Evolutionary conservation across 2,888 invertebrate species (phyloP).

Genomic region (Allophyes oxyacanthae): DNA sequence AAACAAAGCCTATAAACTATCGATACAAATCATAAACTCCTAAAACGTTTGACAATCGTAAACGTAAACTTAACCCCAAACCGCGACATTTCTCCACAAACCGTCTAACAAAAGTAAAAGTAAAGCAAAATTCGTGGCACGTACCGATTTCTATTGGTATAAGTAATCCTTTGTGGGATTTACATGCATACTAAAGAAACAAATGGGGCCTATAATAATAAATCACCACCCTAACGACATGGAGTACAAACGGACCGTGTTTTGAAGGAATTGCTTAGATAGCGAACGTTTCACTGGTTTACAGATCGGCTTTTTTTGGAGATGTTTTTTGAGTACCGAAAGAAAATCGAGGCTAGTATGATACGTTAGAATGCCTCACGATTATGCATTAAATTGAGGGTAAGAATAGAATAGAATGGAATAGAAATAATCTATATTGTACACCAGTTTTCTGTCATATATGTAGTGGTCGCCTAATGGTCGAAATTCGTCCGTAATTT

Average conservation of each 20-base stretch:
- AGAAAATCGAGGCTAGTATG: not conserved
- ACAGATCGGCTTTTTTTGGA: conserved; percentile 15
- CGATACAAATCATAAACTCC: not conserved
- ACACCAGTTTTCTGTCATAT: too few species aligned
- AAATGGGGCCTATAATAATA: conserved; percentile 71
- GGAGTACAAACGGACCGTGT: conserved; percentile 66
- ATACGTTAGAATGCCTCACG: too few species aligned
- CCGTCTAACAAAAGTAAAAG: conserved; percentile 25
- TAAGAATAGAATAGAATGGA: too few species aligned
- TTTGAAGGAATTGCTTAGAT: conserved; percentile 64
- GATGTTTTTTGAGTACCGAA: not conserved
- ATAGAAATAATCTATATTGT: too few species aligned
- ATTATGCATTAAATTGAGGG: too few species aligned
- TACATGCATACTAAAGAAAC: conserved; percentile 63
- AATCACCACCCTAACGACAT: conserved; percentile 70
- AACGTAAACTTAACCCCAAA: conserved; percentile 5
- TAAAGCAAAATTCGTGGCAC: conserved; percentile 50
- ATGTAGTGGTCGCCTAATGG: too few species aligned
- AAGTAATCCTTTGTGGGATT: conserved; percentile 63
- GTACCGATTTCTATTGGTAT: conserved; percentile 59
- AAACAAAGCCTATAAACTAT: not conserved
- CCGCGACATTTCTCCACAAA: conserved; percentile 18
- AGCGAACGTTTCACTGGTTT: conserved; percentile 38
- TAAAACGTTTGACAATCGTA: not conserved
- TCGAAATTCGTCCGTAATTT: too few species aligned